Base-by-base conservation (phyloP, 1,140 invertebrate genomes). In the Pantala flavescens region DNA sequence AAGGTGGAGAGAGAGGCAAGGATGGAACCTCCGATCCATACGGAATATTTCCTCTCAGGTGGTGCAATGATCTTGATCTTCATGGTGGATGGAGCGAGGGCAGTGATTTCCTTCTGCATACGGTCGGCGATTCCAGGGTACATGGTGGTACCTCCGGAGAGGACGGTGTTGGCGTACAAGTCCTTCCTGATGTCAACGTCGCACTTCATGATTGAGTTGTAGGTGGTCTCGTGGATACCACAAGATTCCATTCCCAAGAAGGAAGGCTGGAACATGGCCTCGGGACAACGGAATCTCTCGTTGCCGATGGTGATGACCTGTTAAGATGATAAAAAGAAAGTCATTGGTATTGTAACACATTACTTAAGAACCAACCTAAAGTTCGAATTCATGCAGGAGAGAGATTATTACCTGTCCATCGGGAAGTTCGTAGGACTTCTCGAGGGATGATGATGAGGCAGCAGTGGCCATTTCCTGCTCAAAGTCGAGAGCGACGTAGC, bases 391-490 rank as follows among this genome's bases (percentile, higher is more conserved):
- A 71, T 23, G n/a, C n/a, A n/a, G n/a, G n/a, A n/a, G n/a, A n/a
- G n/a, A n/a, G n/a, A 36, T 14, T 43, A 3, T 21, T 74, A 89
- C 93, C 84, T 93, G 93, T 79, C 90, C 93, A 85, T 93, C 93
- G 81, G 91, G 93, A 78, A 94, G 87, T 83, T 94, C 92, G 80
- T 94, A 94, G 75, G 88, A 90, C 84, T 95, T 95, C 83, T 94
- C 93, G 79, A 96, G 84, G 10, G 92, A 93, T 78, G 89, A 93
- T 80, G 91, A 93, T 78, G 91, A 89, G 76, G 93, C 92, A 77
- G 94, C 93, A 75, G 93, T 95, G 79, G 91, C 91, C 94, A 97
- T 97, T 86, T 97, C 95, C 85, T 96, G 93, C 85, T 97, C 94
- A 82, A 96, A 96, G 86, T 96, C 94, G 24, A 96, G 86, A 72